Conservation (phyloP, 2,888 invertebrate genomes). For the Byasa hedistus region DNA sequence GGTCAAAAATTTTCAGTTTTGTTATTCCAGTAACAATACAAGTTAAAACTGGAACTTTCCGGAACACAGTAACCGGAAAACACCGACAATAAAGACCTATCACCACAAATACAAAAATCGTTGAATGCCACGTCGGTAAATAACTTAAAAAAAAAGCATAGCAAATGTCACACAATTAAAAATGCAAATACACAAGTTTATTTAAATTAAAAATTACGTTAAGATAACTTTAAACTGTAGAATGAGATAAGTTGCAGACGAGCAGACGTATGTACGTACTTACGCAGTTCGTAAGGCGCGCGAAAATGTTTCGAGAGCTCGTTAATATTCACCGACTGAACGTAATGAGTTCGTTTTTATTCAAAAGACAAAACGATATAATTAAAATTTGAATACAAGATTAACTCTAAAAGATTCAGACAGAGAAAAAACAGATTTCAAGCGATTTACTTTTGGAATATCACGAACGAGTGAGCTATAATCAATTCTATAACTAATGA, state of each 20-base stretch:
- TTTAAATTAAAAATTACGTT: constrained; percentile 8
- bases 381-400: constrained; percentile 79
- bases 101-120: no score
- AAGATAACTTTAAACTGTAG: background rate
- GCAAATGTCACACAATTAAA: constrained; percentile 19
- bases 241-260: background rate
- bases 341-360: constrained; percentile 76
- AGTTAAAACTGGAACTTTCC: no score
- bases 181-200: constrained; percentile 2
- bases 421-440: no score
- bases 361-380: constrained; percentile 76
- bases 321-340: constrained; percentile 73
- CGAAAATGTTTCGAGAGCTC: constrained; percentile 55
- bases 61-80: no score
- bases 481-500: no score
- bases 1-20: no score
- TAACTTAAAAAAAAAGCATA: constrained; percentile 11
- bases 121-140: no score
- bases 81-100: no score
- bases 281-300: constrained; percentile 44
- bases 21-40: no score
- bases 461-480: no score
- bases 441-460: no score
- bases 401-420: constrained; percentile 72
- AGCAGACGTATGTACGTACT: background rate